Conservation (phyloP, 1,140 invertebrate genomes). For the Steinernema khuongi region DNA sequence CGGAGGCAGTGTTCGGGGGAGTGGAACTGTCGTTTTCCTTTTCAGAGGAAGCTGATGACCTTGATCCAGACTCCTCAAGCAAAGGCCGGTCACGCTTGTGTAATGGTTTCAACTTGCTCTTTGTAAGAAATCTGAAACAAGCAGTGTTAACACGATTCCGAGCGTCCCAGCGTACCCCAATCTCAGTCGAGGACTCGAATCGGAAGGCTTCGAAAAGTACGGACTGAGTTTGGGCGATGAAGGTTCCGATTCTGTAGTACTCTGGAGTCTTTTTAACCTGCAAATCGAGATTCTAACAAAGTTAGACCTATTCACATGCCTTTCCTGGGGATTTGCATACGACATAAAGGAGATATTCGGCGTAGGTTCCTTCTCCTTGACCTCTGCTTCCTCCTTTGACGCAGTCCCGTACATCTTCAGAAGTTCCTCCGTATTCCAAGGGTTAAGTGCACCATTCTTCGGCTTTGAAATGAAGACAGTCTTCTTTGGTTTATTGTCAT, state of each 20-base stretch:
- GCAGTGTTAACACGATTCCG: not conserved
- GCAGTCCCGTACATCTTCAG: not conserved
- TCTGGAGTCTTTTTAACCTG: no score
- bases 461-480: not conserved
- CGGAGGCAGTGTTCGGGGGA: not conserved
- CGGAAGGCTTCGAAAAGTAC: not conserved
- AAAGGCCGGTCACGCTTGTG: constrained; percentile 3
- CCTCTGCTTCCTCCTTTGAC: not conserved
- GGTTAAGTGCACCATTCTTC: not conserved
- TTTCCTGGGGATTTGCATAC: not conserved
- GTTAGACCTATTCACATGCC: not conserved
- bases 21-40: not conserved
- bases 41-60: not conserved
- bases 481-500: not conserved
- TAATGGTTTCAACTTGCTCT: not conserved
- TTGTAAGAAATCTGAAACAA: not conserved
- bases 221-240: not conserved
- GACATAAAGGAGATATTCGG: not conserved
- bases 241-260: not conserved
- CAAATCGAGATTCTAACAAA: constrained; percentile 9
- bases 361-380: not conserved
- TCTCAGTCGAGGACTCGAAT: not conserved
- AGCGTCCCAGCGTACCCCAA: not conserved
- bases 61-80: not conserved
- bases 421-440: not conserved